Evolutionary conservation across 2,797 vertebrate species (phyloP).

Genomic region (Morelia viridis): DNA sequence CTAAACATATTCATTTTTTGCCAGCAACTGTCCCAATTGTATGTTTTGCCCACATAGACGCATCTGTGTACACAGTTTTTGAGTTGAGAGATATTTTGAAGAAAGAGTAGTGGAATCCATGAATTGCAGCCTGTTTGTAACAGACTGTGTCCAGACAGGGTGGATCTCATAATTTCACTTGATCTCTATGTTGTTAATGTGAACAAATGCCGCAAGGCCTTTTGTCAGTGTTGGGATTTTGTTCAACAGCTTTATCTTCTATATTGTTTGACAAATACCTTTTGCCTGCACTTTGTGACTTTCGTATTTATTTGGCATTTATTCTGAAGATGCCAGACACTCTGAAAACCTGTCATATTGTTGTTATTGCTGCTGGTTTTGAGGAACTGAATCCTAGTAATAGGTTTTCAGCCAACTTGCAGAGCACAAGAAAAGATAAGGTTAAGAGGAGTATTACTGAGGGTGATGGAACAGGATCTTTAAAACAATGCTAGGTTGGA

Average conservation of each 20-base stretch:
- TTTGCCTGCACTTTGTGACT: not conserved
- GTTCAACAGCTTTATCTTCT: not conserved
- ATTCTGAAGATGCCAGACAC: not conserved
- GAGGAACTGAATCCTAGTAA: not conserved
- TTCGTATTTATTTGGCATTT: not conserved
- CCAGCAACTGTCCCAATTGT: not conserved
- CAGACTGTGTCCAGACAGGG: not conserved
- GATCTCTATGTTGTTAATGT: not conserved
- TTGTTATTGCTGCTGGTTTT: not conserved
- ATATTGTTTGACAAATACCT: not conserved
- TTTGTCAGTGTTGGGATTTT: not conserved
- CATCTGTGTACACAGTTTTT: not conserved
- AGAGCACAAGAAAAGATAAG: not conserved
- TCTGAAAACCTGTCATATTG: not conserved
- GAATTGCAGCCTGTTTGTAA: not conserved
- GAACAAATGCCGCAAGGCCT: not conserved
- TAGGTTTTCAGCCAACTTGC: not conserved
- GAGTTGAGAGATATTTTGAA: not conserved
- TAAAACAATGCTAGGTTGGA: not conserved
- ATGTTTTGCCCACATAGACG: not conserved
- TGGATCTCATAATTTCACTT: not conserved
- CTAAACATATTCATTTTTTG: not conserved
- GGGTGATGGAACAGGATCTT: not conserved
- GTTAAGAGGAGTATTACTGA: not conserved
- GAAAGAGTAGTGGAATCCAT: not conserved